A percentile compares a stretch with the other conserved stretches of the same genome.
phyloP scores from a whole-genome alignment of 2,113 vertebrate genomes.

The Paracanthobrama guichenoti region DNA sequence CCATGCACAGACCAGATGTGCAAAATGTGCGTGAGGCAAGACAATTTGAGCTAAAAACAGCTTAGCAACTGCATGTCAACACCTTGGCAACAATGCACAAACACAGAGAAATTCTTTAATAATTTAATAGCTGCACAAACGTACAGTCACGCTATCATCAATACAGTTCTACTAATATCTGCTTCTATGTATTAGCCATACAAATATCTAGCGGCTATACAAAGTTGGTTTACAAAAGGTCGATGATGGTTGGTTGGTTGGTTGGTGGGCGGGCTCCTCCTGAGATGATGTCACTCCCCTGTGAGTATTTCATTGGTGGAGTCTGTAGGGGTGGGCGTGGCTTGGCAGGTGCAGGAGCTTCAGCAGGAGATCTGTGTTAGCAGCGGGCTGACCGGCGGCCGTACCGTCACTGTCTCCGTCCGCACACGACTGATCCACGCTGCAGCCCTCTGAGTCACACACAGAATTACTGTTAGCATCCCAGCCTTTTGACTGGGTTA shows the following conservation, averaged over 20 bases:
- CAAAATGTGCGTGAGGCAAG: too few species aligned
- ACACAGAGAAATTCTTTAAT: not conserved
- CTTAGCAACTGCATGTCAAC: too few species aligned
- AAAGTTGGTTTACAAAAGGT: slow-evolving; percentile 55
- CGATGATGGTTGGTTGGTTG: not conserved
- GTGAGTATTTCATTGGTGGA: slow-evolving; percentile 45
- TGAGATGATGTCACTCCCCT: slow-evolving; percentile 4
- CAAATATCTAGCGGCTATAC: slow-evolving; percentile 47
- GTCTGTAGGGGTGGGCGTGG: slow-evolving; percentile 43
- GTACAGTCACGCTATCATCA: not conserved
- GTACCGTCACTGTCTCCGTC: slow-evolving; percentile 44
- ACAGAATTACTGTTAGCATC: too few species aligned
- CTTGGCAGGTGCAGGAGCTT: slow-evolving; percentile 57
- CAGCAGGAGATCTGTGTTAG: slow-evolving; percentile 47
- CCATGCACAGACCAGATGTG: too few species aligned
- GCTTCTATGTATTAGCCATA: slow-evolving; percentile 9
- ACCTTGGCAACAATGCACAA: not conserved
- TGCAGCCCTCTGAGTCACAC: slow-evolving; percentile 54
- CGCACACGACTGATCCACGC: slow-evolving; percentile 55
- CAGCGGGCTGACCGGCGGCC: slow-evolving; percentile 15
- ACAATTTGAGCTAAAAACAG: too few species aligned
- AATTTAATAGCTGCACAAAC: slow-evolving; percentile 24
- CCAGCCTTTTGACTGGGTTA: too few species aligned
- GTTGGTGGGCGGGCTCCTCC: slow-evolving; percentile 34
- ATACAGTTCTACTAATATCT: not conserved